Evolutionary conservation across 1,140 invertebrate species (phyloP).

Genomic region (Propsilocerus akamusi): DNA sequence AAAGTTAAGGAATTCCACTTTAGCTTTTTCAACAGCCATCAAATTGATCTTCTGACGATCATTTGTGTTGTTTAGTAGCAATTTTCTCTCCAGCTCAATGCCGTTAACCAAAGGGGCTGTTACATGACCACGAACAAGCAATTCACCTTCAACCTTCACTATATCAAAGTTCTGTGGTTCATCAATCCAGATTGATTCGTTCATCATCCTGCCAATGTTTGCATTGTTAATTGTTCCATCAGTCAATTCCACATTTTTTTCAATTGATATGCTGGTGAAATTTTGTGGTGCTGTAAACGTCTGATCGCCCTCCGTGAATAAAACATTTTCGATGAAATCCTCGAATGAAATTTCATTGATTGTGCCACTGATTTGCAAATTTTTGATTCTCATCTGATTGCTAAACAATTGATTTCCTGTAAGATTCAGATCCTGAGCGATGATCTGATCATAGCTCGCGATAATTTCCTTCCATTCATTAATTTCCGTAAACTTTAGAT

Average conservation of each 20-base stretch:
- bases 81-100: neutral
- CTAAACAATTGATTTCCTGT: slow-evolving; percentile 18
- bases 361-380: slow-evolving; percentile 11
- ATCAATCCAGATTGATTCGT: slow-evolving; percentile 23
- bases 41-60: neutral
- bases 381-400: slow-evolving; percentile 14
- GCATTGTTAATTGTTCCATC: slow-evolving; percentile 20
- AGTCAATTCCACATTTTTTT: slow-evolving; percentile 12
- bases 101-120: neutral
- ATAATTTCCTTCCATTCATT: slow-evolving; percentile 8
- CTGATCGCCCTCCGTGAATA: slow-evolving; percentile 10
- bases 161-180: slow-evolving; percentile 16
- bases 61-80: neutral
- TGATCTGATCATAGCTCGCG: slow-evolving; percentile 17
- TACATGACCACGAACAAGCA: neutral
- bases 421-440: slow-evolving; percentile 8
- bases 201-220: slow-evolving; percentile 16
- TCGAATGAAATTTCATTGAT: slow-evolving; percentile 15
- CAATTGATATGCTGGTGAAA: slow-evolving; percentile 13
- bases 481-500: slow-evolving; percentile 5
- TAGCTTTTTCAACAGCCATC: neutral
- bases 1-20: slow-evolving; percentile 5
- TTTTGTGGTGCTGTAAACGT: slow-evolving; percentile 15
- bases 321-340: slow-evolving; percentile 15
- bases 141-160: slow-evolving; percentile 20